Evolutionary conservation across 2,888 invertebrate species (phyloP), one percentile per base, ranked within the genome.

Genomic region (Epicampocera succincta): DNA sequence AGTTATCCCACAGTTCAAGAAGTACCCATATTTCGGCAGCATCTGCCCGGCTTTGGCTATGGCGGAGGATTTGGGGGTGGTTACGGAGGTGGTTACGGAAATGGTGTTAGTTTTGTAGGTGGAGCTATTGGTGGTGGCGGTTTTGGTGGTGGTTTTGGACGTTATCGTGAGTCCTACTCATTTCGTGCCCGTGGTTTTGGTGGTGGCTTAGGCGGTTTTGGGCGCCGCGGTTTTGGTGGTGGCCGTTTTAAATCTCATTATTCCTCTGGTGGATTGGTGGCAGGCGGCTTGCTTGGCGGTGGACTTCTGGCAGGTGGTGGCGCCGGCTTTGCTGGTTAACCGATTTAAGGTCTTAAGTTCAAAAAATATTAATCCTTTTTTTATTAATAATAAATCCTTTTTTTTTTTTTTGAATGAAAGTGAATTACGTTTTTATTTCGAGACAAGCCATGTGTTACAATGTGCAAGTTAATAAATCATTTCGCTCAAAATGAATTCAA

Each of bases 111-210:
- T 17, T 86, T 84, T 0, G 73, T 75, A 15, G 74, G 84, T 0
- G 85, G 74, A 6, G 86, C 81, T 3, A 33, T 82, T 44, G 83
- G 82, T 5, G 82, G 83, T 8, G 86, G 82, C 40, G 88, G 86
- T 4, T 80, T 85, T 40, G 85, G 87, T 13, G 88, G 87, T 12
- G 87, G 88, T 1, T 88, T 89, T 25, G 87, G 87, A 44, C 87
- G 84, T 65, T 88, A 87, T 84, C 89, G 85, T 11, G 88, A 89
- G 11, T 86, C 84, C 2, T 81, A 85, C 29, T 84, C 84, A 0
- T 65, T 89, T 1, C 80, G 86, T 46, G 85, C 84, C 9, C 87
- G 89, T 9, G 89, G 87, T 8, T 86, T 89, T 63, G 88, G 89
- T 0, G 85, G 86, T 11, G 86, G 87, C 25, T 68, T 85, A 17